Evolutionary conservation across 2,888 invertebrate genomes (phyloP), one percentile per base, ranked within the genome.

Genomic region (Drosophila incognita): DNA sequence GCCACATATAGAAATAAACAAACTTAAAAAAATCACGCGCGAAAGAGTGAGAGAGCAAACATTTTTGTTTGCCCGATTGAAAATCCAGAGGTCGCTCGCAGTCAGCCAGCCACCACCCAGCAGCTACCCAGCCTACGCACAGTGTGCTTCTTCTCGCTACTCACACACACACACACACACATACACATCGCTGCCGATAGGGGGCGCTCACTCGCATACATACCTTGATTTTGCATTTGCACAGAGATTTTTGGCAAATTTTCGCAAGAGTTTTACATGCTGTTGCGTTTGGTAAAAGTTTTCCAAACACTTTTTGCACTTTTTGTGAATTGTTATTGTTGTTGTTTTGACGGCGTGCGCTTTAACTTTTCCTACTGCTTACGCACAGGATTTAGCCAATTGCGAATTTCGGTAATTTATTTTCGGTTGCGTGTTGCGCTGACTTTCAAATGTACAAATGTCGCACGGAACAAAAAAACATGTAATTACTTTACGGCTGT

Each of bases 301-400:
- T 79, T 83, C 84, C 70, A 70, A 72, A 76, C 83, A 84, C 74
- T 82, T 81, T 80, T 84, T 84, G 58, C 84, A 87, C 87, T 87
- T 87, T 87, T 87, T 87, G 73, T 87, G 87, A 87, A 87, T 87
- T 87, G 75, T 78, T 81, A 48, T 74, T 81, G 79, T 48, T 69
- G 42, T 46, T 69, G 42, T 33, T 52, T 46, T 38, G 52, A 46
- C 35, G 65, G 81, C 56, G 63, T 72, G 67, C 27, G 74, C 68
- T 31, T 79, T 65, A 80, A 71, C 54, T 64, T 48, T 63, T 69
- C 42, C 51, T 64, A 59, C 31, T 59, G 63, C 27, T 54, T 49
- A 46, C 27, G 54, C 48, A 56, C 56, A 74, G 66, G 52, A 73
- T 24, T 38, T 13, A 36, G 40, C 54, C 46, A 71, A 76, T 60